These are phyloP conservation scores for Pituophis catenifer DNA, from an alignment of 2,113 vertebrate species.

Conservation along the genomic window DNA sequence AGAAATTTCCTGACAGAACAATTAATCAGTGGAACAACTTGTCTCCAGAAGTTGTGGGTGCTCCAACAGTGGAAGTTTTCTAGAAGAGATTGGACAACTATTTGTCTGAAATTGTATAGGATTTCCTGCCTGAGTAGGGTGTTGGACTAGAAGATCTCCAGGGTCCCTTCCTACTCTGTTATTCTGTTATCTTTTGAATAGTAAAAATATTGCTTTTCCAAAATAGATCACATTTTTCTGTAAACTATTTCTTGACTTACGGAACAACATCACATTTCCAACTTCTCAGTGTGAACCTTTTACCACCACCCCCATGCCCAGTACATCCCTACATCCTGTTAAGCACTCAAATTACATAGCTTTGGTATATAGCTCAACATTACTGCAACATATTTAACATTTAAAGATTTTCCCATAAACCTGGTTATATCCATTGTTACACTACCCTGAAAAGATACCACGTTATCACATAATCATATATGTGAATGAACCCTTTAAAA, in stretches of 20 bases:
- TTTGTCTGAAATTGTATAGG: no score
- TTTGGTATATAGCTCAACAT: not conserved
- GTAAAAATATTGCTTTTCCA: no score
- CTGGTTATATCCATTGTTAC: not conserved
- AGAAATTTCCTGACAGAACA: no score
- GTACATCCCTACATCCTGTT: no score
- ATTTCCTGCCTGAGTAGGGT: no score
- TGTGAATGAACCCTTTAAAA: not conserved
- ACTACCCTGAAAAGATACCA: not conserved
- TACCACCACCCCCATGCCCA: no score
- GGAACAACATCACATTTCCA: not conserved
- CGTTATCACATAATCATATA: not conserved
- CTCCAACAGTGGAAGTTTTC: no score
- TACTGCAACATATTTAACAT: not conserved
- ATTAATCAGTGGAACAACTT: no score
- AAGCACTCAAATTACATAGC: not conserved
- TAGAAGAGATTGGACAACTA: no score
- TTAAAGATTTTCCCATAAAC: not conserved
- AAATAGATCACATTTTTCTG: not conserved
- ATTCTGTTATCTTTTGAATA: not conserved
- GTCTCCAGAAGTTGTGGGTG: no score
- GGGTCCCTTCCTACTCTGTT: no score
- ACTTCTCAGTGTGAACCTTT: not conserved
- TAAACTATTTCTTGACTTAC: not conserved
- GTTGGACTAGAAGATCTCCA: no score